Conservation (phyloP, 2,113 vertebrate genomes). For the Chiloscyllium plagiosum region DNA sequence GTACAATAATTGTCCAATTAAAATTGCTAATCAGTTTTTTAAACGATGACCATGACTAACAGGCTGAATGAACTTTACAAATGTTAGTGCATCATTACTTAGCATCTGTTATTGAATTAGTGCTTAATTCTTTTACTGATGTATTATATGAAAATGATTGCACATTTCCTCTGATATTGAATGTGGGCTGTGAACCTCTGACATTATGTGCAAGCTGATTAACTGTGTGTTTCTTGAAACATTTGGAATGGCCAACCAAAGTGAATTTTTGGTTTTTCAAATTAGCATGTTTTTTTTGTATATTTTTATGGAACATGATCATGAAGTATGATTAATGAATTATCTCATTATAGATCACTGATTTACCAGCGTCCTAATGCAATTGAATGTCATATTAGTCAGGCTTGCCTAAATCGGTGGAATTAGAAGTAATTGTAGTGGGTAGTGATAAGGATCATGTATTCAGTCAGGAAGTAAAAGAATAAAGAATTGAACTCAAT, state of each 20-base stretch:
- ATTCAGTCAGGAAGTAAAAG: not conserved
- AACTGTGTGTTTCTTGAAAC: not conserved
- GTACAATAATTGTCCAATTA: constrained; percentile 4
- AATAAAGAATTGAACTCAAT: not conserved
- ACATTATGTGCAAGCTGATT: not conserved
- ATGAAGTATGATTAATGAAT: not conserved
- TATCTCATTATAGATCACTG: not conserved
- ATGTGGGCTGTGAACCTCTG: not conserved
- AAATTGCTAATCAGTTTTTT: not conserved
- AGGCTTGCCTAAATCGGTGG: not conserved
- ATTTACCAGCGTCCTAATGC: not conserved
- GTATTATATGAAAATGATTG: not conserved
- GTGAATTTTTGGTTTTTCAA: not conserved
- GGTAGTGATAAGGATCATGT: not conserved
- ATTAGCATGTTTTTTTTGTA: not conserved
- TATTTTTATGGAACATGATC: not conserved
- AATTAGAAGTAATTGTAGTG: constrained; percentile 6
- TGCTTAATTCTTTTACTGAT: constrained; percentile 14
- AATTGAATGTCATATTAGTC: constrained; percentile 16
- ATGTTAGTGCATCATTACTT: constrained; percentile 20
- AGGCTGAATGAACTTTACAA: not conserved
- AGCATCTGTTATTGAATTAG: not conserved
- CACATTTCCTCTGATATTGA: not conserved
- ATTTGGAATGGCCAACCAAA: not conserved
- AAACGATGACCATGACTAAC: not conserved